Evolutionary conservation across 2,888 invertebrate genomes (phyloP).

Genomic region (Campopleginae sp.): DNA sequence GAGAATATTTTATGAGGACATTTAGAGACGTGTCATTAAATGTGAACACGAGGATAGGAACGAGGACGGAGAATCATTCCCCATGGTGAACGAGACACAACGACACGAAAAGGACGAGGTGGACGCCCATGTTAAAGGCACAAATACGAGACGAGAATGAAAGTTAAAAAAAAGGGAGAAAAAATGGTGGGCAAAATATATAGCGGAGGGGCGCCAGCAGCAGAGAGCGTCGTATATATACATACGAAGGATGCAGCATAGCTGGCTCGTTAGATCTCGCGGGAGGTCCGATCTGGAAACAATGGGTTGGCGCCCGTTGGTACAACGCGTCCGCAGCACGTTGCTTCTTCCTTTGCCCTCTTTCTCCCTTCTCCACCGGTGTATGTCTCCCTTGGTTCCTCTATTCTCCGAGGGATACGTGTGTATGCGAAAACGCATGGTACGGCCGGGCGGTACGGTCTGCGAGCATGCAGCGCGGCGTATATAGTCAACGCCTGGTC

Average conservation of each 20-base stretch:
- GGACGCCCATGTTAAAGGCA: conserved; percentile 56
- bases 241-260: conserved; percentile 55
- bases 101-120: conserved; percentile 55
- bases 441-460: conserved; percentile 42
- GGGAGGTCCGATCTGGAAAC: conserved; percentile 78
- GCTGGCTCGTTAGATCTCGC: conserved; percentile 76
- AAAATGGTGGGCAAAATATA: conserved; percentile 59
- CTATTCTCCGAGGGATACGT: conserved; percentile 22
- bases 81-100: conserved; percentile 61
- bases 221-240: conserved; percentile 25
- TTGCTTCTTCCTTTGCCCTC: conserved; percentile 23
- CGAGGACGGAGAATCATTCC: conserved; percentile 55
- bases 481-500: conserved; percentile 68
- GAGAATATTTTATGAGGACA: conserved; percentile 66
- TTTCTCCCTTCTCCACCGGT: conserved; percentile 43
- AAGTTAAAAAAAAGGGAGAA: conserved; percentile 56
- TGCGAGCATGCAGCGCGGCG: conserved; percentile 10
- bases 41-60: conserved; percentile 40
- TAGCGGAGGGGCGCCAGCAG: conserved; percentile 47
- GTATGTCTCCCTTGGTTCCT: conserved; percentile 47
- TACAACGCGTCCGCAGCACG: conserved; percentile 62
- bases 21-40: conserved; percentile 67
- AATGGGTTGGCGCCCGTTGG: conserved; percentile 77
- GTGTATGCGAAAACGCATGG: conserved; percentile 52
- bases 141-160: conserved; percentile 47